These are phyloP conservation scores for Synergus laeviventris DNA, from an alignment of 2,888 invertebrate species.

Conservation along the genomic window DNA sequence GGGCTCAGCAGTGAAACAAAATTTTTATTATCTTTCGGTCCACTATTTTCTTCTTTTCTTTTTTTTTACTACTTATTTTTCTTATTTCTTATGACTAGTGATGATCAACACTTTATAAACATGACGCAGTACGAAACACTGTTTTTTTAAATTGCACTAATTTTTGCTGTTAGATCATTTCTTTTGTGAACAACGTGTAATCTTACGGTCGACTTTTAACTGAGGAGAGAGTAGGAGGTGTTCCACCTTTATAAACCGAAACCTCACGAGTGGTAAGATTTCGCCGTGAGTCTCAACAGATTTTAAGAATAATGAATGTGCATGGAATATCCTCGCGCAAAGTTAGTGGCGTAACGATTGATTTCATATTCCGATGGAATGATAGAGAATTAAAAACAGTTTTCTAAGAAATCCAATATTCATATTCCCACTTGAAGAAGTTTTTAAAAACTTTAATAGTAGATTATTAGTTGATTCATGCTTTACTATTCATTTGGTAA, in stretches of 20 bases:
- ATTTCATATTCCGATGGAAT: background rate
- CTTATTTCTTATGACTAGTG: background rate
- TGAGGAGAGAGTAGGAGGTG: background rate
- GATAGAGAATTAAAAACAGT: background rate
- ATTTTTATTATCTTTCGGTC: background rate
- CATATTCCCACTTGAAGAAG: background rate
- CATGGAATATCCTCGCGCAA: constrained; percentile 7
- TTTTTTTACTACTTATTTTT: background rate
- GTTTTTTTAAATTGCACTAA: background rate
- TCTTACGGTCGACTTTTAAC: constrained; percentile 24
- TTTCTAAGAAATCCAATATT: background rate
- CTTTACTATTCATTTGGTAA: too few species aligned
- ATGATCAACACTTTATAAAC: background rate
- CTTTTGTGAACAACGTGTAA: background rate
- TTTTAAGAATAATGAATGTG: constrained; percentile 15
- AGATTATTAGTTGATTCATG: too few species aligned
- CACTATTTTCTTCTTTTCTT: background rate
- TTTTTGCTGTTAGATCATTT: background rate
- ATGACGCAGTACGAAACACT: background rate
- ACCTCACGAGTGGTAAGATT: constrained; percentile 14
- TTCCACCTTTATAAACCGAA: constrained; percentile 27
- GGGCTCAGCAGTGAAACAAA: background rate
- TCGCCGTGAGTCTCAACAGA: background rate
- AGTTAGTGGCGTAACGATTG: background rate
- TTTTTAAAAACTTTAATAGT: too few species aligned